Conservation (phyloP, 2,888 invertebrate species). For the Steinernema scapterisci region DNA sequence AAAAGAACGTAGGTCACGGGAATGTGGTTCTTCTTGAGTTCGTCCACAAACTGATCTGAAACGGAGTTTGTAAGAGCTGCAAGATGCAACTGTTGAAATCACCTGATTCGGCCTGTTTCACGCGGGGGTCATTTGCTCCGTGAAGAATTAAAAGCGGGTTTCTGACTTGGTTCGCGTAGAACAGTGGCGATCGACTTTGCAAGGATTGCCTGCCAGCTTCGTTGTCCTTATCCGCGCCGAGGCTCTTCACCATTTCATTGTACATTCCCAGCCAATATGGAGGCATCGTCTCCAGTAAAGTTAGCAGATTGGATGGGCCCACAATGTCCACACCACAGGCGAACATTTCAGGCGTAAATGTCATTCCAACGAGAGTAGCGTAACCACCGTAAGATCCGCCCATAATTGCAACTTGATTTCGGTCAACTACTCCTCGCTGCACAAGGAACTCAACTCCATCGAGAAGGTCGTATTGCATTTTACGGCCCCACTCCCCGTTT, state of each 20-base stretch:
- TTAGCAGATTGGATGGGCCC: conserved; percentile 64
- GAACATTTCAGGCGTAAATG: conserved; percentile 65
- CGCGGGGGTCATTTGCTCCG: conserved; percentile 66
- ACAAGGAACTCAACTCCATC: conserved; percentile 65
- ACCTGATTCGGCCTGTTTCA: conserved; percentile 64
- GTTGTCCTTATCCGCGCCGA: conserved; percentile 50
- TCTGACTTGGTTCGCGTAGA: conserved; percentile 62
- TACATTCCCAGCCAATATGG: conserved; percentile 66
- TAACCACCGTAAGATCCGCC: conserved; percentile 63
- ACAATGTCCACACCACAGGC: conserved; percentile 67
- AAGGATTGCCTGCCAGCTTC: conserved; percentile 55
- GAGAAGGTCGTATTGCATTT: conserved; percentile 66
- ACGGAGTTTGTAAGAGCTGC: too few species aligned
- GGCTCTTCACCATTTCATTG: conserved; percentile 61
- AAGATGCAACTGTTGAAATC: neutral
- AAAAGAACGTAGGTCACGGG: conserved; percentile 65
- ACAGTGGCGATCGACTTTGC: conserved; percentile 62
- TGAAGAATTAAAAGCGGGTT: conserved; percentile 66
- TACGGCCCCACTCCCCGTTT: conserved; percentile 67
- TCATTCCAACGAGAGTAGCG: conserved; percentile 65
- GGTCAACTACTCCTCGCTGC: conserved; percentile 57
- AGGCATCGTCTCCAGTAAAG: conserved; percentile 64
- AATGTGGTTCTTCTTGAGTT: conserved; percentile 60
- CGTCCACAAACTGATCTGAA: conserved; percentile 62
- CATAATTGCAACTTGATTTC: conserved; percentile 58